Conservation (phyloP, 2,113 vertebrate species). For the Romanogobio albipinnatus region DNA sequence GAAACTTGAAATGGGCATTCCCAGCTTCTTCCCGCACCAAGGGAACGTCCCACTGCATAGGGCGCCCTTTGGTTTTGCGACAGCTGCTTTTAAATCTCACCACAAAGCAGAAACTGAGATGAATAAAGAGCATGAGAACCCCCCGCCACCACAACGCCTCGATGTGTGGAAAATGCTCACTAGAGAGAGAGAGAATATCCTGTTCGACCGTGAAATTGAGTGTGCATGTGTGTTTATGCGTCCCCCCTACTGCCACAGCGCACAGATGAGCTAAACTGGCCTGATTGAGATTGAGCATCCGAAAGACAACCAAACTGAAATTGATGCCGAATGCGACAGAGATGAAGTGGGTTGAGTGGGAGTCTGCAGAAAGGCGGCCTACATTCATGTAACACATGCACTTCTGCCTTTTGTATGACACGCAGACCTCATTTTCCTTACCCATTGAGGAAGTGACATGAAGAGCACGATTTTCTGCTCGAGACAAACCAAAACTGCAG, state of each 20-base stretch:
- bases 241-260: neutral
- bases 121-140: neutral
- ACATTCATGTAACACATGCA: constrained; percentile 46
- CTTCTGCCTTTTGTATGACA: constrained; percentile 34
- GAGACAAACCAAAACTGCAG: constrained; percentile 62
- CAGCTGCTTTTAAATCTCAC: neutral
- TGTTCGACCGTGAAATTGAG: constrained; percentile 5
- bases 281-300: constrained; percentile 18
- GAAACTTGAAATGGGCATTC: neutral
- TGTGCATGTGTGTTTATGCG: constrained; percentile 2
- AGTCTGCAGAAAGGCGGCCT: constrained; percentile 47
- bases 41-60: neutral
- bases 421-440: constrained; percentile 26
- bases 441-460: constrained; percentile 57
- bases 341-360: constrained; percentile 15
- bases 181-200: neutral
- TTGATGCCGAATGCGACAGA: neutral
- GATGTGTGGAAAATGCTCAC: neutral
- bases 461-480: constrained; percentile 34
- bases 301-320: neutral
- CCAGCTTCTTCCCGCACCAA: neutral
- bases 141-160: neutral
- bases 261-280: constrained; percentile 3
- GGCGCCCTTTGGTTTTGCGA: neutral
- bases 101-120: neutral